phyloP scores from a whole-genome alignment of 2,888 invertebrate species.

The Prosopocoilus inquinatus region DNA sequence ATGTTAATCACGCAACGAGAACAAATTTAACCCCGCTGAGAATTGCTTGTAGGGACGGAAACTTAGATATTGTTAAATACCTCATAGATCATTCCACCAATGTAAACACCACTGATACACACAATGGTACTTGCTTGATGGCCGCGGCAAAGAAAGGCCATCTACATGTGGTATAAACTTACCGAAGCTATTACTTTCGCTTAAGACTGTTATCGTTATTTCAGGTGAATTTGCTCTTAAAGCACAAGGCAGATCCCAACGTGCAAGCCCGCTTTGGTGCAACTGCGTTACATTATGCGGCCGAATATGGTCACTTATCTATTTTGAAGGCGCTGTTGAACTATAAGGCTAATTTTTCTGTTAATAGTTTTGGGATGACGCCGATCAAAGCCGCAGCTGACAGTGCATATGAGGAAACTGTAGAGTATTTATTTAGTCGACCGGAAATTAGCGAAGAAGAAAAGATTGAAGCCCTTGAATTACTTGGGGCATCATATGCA shows the following conservation, averaged over 20 bases:
- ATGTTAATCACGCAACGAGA: slow-evolving; percentile 88
- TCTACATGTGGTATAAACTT: slow-evolving; percentile 70
- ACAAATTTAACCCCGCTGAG: slow-evolving; percentile 87
- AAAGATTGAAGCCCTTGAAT: slow-evolving; percentile 78
- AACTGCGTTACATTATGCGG: slow-evolving; percentile 87
- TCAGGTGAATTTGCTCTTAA: slow-evolving; percentile 73
- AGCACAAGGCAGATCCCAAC: slow-evolving; percentile 77
- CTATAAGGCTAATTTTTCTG: slow-evolving; percentile 66
- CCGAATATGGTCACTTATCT: slow-evolving; percentile 81
- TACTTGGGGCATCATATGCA: slow-evolving; percentile 89
- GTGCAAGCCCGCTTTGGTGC: slow-evolving; percentile 84
- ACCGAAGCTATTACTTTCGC: background rate
- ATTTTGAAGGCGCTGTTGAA: slow-evolving; percentile 75
- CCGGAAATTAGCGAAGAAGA: slow-evolving; percentile 68
- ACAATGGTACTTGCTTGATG: slow-evolving; percentile 91
- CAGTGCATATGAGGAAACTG: slow-evolving; percentile 74
- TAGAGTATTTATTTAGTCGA: slow-evolving; percentile 66
- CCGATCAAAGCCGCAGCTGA: slow-evolving; percentile 87
- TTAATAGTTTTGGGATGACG: slow-evolving; percentile 80
- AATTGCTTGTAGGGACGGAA: slow-evolving; percentile 90
- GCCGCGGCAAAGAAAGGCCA: slow-evolving; percentile 89
- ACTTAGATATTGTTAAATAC: slow-evolving; percentile 87
- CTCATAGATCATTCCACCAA: slow-evolving; percentile 80
- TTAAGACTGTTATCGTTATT: slow-evolving; percentile 13
- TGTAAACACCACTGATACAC: slow-evolving; percentile 83